A percentile compares a stretch with the other conserved stretches of the same genome.
Evolutionary conservation across 2,888 invertebrate species (phyloP).

Genomic region (Torymus texanus): DNA sequence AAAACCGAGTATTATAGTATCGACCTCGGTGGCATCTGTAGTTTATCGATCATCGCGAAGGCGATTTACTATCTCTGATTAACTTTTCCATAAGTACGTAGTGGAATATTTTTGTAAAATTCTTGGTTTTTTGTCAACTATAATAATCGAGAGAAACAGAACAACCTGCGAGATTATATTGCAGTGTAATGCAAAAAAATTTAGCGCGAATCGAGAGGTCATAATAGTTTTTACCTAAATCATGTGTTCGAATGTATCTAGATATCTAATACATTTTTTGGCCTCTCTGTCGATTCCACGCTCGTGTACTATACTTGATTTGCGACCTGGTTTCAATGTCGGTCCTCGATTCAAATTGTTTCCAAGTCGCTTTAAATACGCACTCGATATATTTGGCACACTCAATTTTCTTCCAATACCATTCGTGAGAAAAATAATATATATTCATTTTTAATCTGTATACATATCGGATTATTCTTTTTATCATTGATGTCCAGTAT

Average conservation of each 20-base stretch:
- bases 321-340: constrained; percentile 24
- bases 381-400: constrained; percentile 7
- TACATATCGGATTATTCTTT: neutral
- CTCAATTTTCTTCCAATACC: neutral
- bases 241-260: constrained; percentile 1
- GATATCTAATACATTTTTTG: constrained; percentile 10
- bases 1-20: constrained; percentile 9
- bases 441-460: neutral
- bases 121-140: too few species aligned
- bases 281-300: constrained; percentile 13
- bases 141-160: too few species aligned
- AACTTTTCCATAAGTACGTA: too few species aligned
- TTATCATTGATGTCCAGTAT: neutral
- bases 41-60: constrained; percentile 56
- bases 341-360: constrained; percentile 28
- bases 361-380: constrained; percentile 22
- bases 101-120: too few species aligned
- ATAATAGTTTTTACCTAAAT: neutral
- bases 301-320: constrained; percentile 16
- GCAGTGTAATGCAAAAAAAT: too few species aligned
- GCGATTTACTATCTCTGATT: constrained; percentile 26
- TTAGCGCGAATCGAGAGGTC: too few species aligned
- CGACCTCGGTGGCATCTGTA: constrained; percentile 49
- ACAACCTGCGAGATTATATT: too few species aligned
- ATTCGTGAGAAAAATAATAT: neutral